These are phyloP conservation scores for Gopherus evgoodei DNA, from an alignment of 2,113 vertebrate species.

Conservation along the genomic window DNA sequence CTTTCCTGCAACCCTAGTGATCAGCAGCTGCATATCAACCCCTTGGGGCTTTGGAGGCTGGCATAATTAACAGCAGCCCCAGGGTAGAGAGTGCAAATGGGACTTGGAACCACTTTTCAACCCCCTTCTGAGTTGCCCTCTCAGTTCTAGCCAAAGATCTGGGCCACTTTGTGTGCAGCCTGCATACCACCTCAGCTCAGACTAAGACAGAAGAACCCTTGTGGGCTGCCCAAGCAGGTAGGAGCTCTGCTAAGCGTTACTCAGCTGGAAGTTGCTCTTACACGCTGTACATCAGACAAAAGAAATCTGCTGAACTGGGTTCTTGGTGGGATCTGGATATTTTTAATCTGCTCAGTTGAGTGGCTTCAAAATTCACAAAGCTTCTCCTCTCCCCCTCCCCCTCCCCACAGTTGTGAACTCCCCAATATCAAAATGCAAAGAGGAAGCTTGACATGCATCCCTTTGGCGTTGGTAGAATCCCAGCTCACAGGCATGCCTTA, in stretches of 20 bases:
- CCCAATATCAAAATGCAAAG: neutral
- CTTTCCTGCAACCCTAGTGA: fast-evolving
- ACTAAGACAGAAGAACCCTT: fast-evolving
- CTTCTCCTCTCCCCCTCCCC: neutral
- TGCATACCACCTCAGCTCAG: neutral
- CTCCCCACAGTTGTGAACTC: neutral
- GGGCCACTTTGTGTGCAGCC: neutral
- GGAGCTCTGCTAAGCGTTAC: neutral
- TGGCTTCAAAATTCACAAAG: neutral
- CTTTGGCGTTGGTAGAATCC: fast-evolving
- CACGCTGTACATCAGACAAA: neutral
- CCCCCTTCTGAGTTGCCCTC: neutral
- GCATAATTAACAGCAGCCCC: neutral
- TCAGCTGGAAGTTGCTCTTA: neutral
- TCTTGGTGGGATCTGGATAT: neutral
- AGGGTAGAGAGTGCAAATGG: no score
- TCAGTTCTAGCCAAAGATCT: fast-evolving
- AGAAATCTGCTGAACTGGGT: neutral
- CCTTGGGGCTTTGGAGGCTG: fast-evolving
- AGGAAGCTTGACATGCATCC: neutral
- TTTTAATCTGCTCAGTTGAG: neutral
- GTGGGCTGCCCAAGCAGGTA: neutral
- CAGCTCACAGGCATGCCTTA: fast-evolving
- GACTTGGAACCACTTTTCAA: neutral
- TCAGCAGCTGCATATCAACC: fast-evolving